Evolutionary conservation across 2,797 vertebrate genomes (phyloP), one percentile per base, ranked within the genome.

Genomic region (Melanotaenia parkinsoni): DNA sequence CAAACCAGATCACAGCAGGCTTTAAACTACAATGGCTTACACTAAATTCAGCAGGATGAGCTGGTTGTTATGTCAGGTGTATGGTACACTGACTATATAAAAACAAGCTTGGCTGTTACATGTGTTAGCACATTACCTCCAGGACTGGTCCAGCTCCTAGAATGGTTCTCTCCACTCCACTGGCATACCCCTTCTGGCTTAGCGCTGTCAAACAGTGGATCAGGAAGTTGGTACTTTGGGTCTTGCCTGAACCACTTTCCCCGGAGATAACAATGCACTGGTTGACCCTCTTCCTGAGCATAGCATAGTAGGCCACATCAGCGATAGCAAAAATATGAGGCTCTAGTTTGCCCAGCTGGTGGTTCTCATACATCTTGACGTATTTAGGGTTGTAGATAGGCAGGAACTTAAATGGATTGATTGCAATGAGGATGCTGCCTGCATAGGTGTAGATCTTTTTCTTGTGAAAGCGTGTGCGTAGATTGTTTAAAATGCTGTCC

Each of bases 371-470:
- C 95, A 98, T 96, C 93, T 99, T 98, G 88, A 99, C 97, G 0
- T 99, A 99, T 77, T 99, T 99, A 6, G 98, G 98, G 86, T 99
- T 99, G 91, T 99, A 99, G 88, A 99, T 99, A 79, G 98, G 97
- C 79, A 99, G 91, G 86, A 99, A 99, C 90, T 97, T 97, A 86
- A 99, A 99, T 72, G 98, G 98, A 88, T 99, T 99, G 85, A 99
- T 94, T 18, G 98, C 98, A 8, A 99, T 96, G n/a, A 99, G 95
- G 84, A 99, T 99, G 80, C 97, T 99, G 58, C 98, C 97, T 0
- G 97, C 98, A 0, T 99, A 99, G 0, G 98, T 99, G 90, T 99
- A 99, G 86, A 99, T 99, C 81, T 98, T 97, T 77, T 96, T 97
- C 84, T 98, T 98, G 18, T 95, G 74, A 89, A 99, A 99, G 80